Percentiles rank a stretch among this genome's conserved stretches.
phyloP scores from a whole-genome alignment of 2,797 vertebrate genomes.

The Choloepus didactylus region DNA sequence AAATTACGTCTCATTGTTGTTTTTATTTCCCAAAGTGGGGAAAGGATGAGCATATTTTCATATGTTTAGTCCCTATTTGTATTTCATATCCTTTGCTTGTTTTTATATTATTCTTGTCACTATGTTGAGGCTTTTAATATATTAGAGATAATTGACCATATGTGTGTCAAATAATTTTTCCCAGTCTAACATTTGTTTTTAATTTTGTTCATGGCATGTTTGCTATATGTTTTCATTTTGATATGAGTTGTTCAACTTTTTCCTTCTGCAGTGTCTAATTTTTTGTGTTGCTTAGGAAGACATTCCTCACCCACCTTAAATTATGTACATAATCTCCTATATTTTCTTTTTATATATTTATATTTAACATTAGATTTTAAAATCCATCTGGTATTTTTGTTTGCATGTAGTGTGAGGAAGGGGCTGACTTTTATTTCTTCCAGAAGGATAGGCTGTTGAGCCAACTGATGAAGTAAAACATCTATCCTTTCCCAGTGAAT shows the following conservation, averaged over 20 bases:
- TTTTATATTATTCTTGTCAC: slow-evolving; percentile 20
- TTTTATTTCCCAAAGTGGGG: background rate
- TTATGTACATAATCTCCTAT: background rate
- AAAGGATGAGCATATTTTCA: background rate
- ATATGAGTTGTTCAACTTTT: background rate
- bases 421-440: background rate
- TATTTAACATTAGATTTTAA: background rate
- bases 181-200: background rate
- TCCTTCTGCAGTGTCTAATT: background rate
- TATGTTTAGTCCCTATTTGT: background rate
- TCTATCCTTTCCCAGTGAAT: background rate
- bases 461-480: background rate
- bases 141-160: background rate
- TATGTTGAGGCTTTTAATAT: background rate
- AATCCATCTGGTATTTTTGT: background rate
- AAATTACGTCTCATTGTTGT: background rate
- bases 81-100: background rate
- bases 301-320: background rate
- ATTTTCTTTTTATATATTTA: background rate
- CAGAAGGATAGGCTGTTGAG: background rate
- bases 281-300: background rate
- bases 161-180: background rate
- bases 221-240: background rate
- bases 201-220: background rate
- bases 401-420: background rate